Base-by-base conservation (phyloP, 2,113 vertebrate genomes). In the Bombycilla garrulus region DNA sequence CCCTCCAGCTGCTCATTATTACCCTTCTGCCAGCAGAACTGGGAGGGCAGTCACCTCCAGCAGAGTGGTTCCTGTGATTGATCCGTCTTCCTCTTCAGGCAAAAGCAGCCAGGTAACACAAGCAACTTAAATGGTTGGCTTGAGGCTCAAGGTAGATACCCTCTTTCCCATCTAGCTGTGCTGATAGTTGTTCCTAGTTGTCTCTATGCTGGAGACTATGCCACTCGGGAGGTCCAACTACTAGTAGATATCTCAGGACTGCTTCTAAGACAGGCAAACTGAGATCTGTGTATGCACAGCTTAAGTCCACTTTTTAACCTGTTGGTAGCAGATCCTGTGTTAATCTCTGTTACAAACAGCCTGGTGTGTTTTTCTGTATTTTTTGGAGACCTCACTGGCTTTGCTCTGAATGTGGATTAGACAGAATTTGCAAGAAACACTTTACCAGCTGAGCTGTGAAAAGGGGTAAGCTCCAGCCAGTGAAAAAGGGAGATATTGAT, bases 1-100 rank as follows among this genome's bases (percentile, higher is more conserved):
- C 57, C 74, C 58, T 95, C 54, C 90, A 93, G 82, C 82, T 96
- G 58, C 80, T 90, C 58, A 20, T 86, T 85, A 80, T 85, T 77
- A 85, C 11, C 60, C n/a, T 86, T 91, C 92, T 62, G 33, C 79
- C 50, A 82, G 79, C 50, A 83, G 54, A 90, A 80, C n/a, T 57
- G 45, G 33, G 62, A 96, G 74, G 23, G 45, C 74, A 70, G 38
- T 58, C 91, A 94, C 85, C 74, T 94, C 66, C 54, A 90, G 33
- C 53, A 93, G 60, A 91, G 70, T 67, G 47, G 54, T 45, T 92
- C 23, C 38, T 65, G n/a, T 60, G 61, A 71, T 3, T 81, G 72
- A 87, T 79, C 69, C 66, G 28, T 85, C 31, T 36, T 61, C 28
- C 62, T 83, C 36, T 61, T 83, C 79, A 81, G 62, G 58, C 71